Base-by-base conservation (phyloP, 1,140 invertebrate genomes). In the Chironomus striatipennis region DNA sequence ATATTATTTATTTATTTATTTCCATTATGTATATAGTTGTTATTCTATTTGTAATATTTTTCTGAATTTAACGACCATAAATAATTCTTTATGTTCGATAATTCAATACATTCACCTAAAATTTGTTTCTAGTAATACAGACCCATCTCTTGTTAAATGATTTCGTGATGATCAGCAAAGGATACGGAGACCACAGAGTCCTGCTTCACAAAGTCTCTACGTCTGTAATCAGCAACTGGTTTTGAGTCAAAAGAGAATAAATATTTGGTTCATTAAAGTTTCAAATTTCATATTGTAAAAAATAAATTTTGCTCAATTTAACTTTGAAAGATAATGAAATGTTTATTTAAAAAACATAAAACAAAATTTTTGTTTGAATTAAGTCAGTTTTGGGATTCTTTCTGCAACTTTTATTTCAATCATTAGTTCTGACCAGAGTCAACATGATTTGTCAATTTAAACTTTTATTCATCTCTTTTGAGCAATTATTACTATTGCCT, bases 161-260 rank as follows among this genome's bases (percentile, higher is more conserved):
- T 70, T 70, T 70, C 65, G 18, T 70, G 65, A 20, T 70, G 65
- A 18, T 70, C 65, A 7, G 65, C 65, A 70, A 70, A 70, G 17
- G 65, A 70, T 10, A 70, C 65, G 4, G 78, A 76, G 24, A 81
- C 79, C 34, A 82, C 76, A 9, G 81, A 82, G 43, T 82, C 81
- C 76, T 82, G 81, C 64, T 82, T 82, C 67, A 79, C 77, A 18
- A 82, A 79, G 8, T 79, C 57, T 0, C 81, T 78, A 5, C 81
- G 79, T 8, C 78, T 79, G 75, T 82, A 80, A 75, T 82, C 81
- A 72, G 81, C 81, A 73, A 57, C 47, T 57, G 47, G 9, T n/a
- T n/a, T 0, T 47, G 43, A 2, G 15, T 43, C 15, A 47, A 47
- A 4, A 47, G 15, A 8, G 8, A 47, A 47, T 47, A 47, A 47